Percentiles rank a stretch among this genome's conserved stretches.
These are phyloP conservation scores for Hymenochirus boettgeri DNA, from an alignment of 2,113 vertebrate species.

Conservation along the genomic window DNA sequence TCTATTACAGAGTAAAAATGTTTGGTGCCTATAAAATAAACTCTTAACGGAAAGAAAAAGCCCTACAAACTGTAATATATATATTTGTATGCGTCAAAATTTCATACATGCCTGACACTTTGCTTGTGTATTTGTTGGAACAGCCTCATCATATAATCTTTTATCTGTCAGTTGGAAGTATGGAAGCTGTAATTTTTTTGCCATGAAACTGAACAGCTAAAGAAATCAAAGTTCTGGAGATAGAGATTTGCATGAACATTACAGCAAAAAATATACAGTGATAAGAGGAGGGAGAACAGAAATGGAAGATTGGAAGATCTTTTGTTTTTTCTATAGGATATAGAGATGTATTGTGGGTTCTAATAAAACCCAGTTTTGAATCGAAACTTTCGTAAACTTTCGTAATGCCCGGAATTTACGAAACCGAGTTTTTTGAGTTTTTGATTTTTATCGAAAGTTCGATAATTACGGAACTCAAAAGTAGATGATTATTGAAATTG, in stretches of 20 bases:
- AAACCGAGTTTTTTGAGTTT: too few species aligned
- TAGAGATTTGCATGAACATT: conserved; percentile 33
- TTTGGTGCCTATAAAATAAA: conserved; percentile 21
- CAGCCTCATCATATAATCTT: conserved; percentile 17
- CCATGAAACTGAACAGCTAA: conserved; percentile 38
- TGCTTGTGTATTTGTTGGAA: conserved; percentile 32
- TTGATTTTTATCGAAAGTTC: too few species aligned
- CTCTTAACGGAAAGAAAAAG: conserved; percentile 1
- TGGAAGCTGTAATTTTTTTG: conserved; percentile 30
- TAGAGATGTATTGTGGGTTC: too few species aligned
- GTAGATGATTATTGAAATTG: too few species aligned
- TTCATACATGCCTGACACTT: conserved; percentile 25
- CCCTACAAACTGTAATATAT: background rate
- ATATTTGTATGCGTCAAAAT: background rate
- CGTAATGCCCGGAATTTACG: too few species aligned
- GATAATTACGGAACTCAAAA: too few species aligned
- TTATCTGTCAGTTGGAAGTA: conserved; percentile 34
- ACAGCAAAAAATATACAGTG: background rate
- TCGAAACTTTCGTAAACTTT: too few species aligned
- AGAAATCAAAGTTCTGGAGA: conserved; percentile 36
- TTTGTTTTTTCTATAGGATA: too few species aligned
- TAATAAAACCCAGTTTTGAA: too few species aligned
- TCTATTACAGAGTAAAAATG: conserved; percentile 35
- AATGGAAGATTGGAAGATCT: too few species aligned
- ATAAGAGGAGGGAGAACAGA: background rate